These are phyloP conservation scores for Isichthys henryi DNA, from an alignment of 2,113 vertebrate species.

Conservation along the genomic window DNA sequence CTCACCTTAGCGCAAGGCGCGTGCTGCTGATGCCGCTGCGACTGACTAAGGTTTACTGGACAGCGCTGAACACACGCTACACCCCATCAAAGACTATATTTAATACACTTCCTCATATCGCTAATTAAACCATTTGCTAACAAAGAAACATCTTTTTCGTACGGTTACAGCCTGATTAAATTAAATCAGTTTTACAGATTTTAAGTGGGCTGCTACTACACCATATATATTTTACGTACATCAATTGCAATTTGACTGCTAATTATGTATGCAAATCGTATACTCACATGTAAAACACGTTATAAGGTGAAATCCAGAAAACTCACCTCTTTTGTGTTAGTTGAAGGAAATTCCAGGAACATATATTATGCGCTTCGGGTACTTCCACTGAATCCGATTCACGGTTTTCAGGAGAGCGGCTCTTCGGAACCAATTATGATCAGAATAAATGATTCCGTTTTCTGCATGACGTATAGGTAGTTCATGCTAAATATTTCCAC, in stretches of 20 bases:
- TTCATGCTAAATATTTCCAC: slow-evolving; percentile 19
- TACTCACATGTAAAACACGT: neutral
- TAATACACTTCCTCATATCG: neutral
- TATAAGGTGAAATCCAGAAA: neutral
- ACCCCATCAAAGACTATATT: neutral
- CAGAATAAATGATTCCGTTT: slow-evolving; percentile 50
- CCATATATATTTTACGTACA: neutral
- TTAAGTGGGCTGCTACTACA: neutral
- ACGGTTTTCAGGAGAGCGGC: slow-evolving; percentile 55
- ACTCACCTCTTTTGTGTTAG: slow-evolving; percentile 47
- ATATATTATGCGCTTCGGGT: slow-evolving; percentile 54
- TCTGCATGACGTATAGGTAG: slow-evolving; percentile 48
- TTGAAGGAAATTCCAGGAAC: slow-evolving; percentile 48
- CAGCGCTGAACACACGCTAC: neutral
- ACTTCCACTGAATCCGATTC: slow-evolving; percentile 36
- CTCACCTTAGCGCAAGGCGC: neutral
- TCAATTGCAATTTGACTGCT: neutral
- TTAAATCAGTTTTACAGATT: neutral
- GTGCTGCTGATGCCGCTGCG: neutral
- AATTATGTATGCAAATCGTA: neutral
- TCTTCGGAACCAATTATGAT: slow-evolving; percentile 55
- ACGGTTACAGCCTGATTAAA: neutral
- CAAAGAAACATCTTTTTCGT: neutral
- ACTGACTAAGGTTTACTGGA: neutral
- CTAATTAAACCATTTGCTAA: neutral